These are phyloP conservation scores for Rhinogobius similis DNA, from an alignment of 2,113 vertebrate genomes.

Conservation along the genomic window DNA sequence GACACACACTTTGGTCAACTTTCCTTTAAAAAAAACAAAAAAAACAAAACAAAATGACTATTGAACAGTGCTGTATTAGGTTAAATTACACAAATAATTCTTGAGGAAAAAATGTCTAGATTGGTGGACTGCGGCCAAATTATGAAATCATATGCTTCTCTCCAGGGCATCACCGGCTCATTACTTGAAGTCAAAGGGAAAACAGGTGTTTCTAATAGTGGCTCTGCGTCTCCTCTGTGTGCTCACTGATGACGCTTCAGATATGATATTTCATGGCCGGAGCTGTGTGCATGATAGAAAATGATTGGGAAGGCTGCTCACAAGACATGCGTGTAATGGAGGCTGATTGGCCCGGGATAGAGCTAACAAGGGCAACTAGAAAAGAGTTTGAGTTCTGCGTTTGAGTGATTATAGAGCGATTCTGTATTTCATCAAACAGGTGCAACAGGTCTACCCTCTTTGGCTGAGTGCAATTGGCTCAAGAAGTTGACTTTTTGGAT, in stretches of 20 bases:
- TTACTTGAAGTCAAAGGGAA: constrained; percentile 72
- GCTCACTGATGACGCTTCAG: constrained; percentile 71
- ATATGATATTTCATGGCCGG: constrained; percentile 78
- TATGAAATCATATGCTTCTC: constrained; percentile 74
- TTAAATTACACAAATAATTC: constrained; percentile 72
- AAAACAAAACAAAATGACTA: constrained; percentile 15
- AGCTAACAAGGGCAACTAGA: constrained; percentile 55
- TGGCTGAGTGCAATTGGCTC: constrained; percentile 51
- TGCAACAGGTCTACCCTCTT: constrained; percentile 54
- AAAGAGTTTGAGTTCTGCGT: constrained; percentile 27
- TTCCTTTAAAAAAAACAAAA: neutral
- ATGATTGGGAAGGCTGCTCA: constrained; percentile 66
- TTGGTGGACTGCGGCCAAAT: constrained; percentile 71
- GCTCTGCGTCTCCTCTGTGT: constrained; percentile 58
- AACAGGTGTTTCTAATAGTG: constrained; percentile 82
- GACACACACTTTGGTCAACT: too few species aligned
- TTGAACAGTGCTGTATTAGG: constrained; percentile 44
- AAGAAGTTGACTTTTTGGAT: constrained; percentile 26
- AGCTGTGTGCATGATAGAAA: constrained; percentile 60
- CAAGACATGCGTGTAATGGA: constrained; percentile 77
- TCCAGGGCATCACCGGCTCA: constrained; percentile 63
- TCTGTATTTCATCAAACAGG: constrained; percentile 63
- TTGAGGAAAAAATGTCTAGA: constrained; percentile 74
- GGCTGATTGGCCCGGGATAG: constrained; percentile 70
- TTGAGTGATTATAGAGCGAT: constrained; percentile 58